Percentiles rank a stretch among this genome's conserved stretches.
phyloP scores from a whole-genome alignment of 2,113 vertebrate genomes.

The Varanus salvator region DNA sequence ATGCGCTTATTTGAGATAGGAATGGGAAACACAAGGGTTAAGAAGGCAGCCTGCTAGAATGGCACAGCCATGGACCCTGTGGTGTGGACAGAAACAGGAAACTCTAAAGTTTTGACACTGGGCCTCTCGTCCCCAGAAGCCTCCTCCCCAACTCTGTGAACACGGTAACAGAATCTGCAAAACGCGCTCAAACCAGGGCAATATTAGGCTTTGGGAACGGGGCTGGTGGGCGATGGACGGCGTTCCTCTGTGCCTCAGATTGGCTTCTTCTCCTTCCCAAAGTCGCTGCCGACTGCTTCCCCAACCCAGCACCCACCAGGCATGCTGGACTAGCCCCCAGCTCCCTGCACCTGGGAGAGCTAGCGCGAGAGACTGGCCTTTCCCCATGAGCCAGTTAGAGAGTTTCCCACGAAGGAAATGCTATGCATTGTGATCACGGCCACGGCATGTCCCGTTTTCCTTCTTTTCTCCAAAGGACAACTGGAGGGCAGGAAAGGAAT shows the following conservation, averaged over 20 bases:
- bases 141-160: not conserved
- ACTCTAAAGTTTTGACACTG: not conserved
- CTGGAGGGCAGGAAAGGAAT: too few species aligned
- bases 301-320: too few species aligned
- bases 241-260: not conserved
- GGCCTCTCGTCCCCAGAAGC: not conserved
- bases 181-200: not conserved
- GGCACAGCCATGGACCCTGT: not conserved
- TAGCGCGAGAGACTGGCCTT: too few species aligned
- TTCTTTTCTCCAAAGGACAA: too few species aligned
- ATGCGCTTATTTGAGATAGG: conserved; percentile 6
- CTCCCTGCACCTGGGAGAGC: too few species aligned
- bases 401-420: not conserved
- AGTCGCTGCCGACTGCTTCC: too few species aligned
- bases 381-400: not conserved
- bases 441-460: too few species aligned
- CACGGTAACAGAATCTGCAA: not conserved
- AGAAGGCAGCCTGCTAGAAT: not conserved
- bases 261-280: not conserved
- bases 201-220: not conserved
- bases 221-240: not conserved
- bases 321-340: too few species aligned
- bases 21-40: not conserved
- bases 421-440: too few species aligned
- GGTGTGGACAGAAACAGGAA: not conserved